Evolutionary conservation across 2,797 vertebrate genomes (phyloP).

Genomic region (Pteronotus mesoamericanus): DNA sequence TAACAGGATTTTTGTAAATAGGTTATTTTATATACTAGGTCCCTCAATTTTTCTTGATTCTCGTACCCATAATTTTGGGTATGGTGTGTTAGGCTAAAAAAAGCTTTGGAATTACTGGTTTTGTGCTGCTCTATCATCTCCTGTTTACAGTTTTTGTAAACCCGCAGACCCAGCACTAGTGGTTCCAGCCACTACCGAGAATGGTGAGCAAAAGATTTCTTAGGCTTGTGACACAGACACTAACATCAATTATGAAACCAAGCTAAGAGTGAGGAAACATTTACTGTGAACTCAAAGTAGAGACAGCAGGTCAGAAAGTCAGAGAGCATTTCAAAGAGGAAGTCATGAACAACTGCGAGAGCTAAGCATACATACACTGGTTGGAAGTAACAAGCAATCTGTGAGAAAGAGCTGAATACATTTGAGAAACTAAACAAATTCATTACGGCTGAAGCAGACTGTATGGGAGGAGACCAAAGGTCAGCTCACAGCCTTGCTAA

Average conservation of each 20-base stretch:
- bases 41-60: constrained; percentile 26
- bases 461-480: not conserved
- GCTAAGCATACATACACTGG: not conserved
- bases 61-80: constrained; percentile 24
- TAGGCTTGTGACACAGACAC: not conserved
- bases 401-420: not conserved
- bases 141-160: not conserved
- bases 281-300: not conserved
- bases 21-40: constrained; percentile 5
- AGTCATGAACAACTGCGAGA: not conserved
- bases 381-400: not conserved
- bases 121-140: not conserved
- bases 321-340: not conserved
- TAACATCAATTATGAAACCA: not conserved
- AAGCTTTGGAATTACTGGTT: constrained; percentile 25
- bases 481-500: not conserved
- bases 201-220: not conserved
- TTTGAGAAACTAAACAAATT: not conserved
- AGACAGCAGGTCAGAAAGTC: not conserved
- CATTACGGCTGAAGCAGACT: not conserved
- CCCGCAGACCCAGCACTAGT: not conserved
- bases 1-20: not conserved
- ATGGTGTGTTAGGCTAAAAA: not conserved
- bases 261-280: not conserved
- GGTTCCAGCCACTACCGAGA: not conserved